Base-by-base conservation (phyloP, 2,797 vertebrate species). In the Carduelis carduelis region DNA sequence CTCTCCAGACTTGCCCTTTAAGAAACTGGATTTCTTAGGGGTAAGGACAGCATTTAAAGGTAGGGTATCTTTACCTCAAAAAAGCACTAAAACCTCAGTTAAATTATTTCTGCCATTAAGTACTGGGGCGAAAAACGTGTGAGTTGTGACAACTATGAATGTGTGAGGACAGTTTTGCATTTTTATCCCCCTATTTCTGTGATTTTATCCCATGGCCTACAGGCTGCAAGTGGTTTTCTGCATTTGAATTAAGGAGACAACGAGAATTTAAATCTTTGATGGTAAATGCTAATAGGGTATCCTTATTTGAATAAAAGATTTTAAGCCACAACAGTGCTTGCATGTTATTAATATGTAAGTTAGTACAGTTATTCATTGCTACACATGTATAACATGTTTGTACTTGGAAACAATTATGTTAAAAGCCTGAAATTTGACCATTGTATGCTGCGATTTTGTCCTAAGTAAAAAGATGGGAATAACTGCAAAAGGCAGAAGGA, bases 121-220 rank as follows among this genome's bases (percentile, higher is more conserved):
- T 3, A 34, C 0, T 20, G 22, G 2, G 17, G 5, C 4, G 15
- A 6, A 12, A n/a, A 82, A 50, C 9, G 8, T 56, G 37, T 10
- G 34, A 61, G 32, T 77, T 1, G 1, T 61, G 27, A 60, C 88
- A 85, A 46, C 24, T 20, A 46, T 16, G 12, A 74, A 57, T 23
- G 20, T 39, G 15, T 2, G 50, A 83, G 14, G 23, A 44, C 2
- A 70, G 64, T 30, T 53, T 17, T 55, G 14, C 2, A 0, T 27
- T 56, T 41, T 55, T n/a, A 49, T 20, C 4, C 2, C 5, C 2
- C 4, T n/a, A 7, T 69, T 78, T 84, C 9, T 78, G 53, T 59
- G 28, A 43, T 69, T 79, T 90, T 77, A 64, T 43, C 13, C 41
- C 22, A 79, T 60, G 44, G 32, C 17, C 32, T 57, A 64, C 8